Evolutionary conservation across 2,888 invertebrate genomes (phyloP), one percentile per base, ranked within the genome.

Genomic region (Napeogenes inachia): DNA sequence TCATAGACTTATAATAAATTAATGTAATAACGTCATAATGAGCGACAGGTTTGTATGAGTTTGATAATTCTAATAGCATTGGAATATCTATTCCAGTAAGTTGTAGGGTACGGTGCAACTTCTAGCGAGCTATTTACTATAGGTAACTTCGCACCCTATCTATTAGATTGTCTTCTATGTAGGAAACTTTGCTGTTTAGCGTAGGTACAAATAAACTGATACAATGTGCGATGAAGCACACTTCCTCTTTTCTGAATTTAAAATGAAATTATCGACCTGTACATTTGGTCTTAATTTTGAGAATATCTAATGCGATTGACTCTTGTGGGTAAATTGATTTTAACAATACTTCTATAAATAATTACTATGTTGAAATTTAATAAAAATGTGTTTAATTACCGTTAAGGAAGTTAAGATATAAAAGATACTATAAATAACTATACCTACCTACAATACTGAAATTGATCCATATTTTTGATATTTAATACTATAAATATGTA

Each of bases 81-180:
- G 60, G 56, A 56, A 66, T 62, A 66, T 60, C 64, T 58, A 62
- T 64, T 64, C 60, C 60, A 64, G 56, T 59, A 66, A 62, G 64
- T 62, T 59, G 59, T 73, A 72, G 67, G 73, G 78, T 82, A 79
- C 81, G 80, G 60, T 60, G 62, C 65, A 69, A 70, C 64, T 72
- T 70, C 62, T 61, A 62, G 56, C 62, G 60, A 62, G 56, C 71
- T 70, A 73, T 70, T 69, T 71, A 70, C 81, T 79, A 82, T 64
- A 64, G 60, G 68, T 57, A 69, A 69, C 69, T 69, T 65, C 50
- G 62, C 56, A 59, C 65, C 62, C 59, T 61, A 67, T 70, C 66
- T 67, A 62, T 64, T 68, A 66, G 68, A 67, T 71, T 67, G 67
- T 67, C 65, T 63, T 68, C 50, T 10, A 30, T 50, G 42, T 50